Evolutionary conservation across 2,797 vertebrate species (phyloP).

Genomic region (Sebastes wilsoni): DNA sequence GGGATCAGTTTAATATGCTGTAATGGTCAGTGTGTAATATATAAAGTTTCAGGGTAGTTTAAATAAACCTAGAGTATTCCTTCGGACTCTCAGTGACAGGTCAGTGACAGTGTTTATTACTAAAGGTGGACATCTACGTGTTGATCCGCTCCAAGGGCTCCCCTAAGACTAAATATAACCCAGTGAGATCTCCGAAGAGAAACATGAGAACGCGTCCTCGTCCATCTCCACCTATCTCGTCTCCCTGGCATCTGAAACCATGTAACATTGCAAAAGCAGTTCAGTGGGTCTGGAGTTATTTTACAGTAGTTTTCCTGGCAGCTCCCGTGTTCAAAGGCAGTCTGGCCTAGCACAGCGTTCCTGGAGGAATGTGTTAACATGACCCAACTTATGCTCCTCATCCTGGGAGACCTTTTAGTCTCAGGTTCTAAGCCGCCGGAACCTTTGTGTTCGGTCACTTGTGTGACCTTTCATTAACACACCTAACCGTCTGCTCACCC

Average conservation of each 20-base stretch:
- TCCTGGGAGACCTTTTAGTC: constrained; percentile 63
- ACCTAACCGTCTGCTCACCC: constrained; percentile 20
- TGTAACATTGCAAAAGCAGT: constrained; percentile 31
- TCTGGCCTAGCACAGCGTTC: constrained; percentile 53
- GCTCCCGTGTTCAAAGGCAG: constrained; percentile 43
- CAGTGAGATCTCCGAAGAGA: constrained; percentile 69
- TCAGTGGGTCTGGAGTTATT: constrained; percentile 47
- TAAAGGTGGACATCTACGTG: constrained; percentile 68
- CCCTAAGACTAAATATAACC: constrained; percentile 80
- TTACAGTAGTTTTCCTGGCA: constrained; percentile 75
- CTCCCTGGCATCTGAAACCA: constrained; percentile 17
- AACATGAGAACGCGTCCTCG: constrained; percentile 74
- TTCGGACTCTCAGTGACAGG: constrained; percentile 61
- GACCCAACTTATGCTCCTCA: constrained; percentile 57
- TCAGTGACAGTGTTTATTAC: constrained; percentile 72
- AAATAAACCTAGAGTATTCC: constrained; percentile 34
- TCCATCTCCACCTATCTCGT: constrained; percentile 66
- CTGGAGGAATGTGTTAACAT: constrained; percentile 74
- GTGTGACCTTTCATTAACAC: constrained; percentile 67
- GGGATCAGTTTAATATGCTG: constrained; percentile 18
- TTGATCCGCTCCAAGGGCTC: constrained; percentile 74
- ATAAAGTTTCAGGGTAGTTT: constrained; percentile 32
- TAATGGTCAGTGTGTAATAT: constrained; percentile 24
- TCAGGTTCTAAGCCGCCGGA: constrained; percentile 48
- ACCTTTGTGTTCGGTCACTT: constrained; percentile 56